A percentile compares a stretch with the other conserved stretches of the same genome.
Conservation (phyloP, 2,797 vertebrate genomes). For the Buphagus erythrorhynchus region DNA sequence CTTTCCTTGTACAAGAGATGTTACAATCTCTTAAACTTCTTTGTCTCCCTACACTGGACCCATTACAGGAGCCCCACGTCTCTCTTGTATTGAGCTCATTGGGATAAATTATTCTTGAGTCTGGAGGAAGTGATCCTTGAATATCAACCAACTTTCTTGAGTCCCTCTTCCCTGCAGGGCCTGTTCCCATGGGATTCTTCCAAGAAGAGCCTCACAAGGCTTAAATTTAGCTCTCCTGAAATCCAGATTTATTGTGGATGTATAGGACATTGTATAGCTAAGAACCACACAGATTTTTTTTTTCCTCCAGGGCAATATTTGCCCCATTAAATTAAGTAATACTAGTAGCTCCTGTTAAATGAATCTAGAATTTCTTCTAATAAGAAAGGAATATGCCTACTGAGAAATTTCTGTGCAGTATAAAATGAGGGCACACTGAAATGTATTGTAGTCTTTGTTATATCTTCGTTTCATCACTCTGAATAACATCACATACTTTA, state of each 20-base stretch:
- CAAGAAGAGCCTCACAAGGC: background rate
- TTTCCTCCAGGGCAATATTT: background rate
- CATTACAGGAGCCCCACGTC: background rate
- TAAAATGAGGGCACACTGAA: background rate
- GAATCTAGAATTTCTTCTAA: background rate
- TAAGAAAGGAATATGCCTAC: background rate
- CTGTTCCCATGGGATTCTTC: background rate
- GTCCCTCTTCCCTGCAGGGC: background rate
- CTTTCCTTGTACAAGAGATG: accelerated
- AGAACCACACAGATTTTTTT: background rate
- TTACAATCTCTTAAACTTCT: accelerated
- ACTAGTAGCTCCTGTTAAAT: background rate
- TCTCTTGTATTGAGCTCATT: background rate
- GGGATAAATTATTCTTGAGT: background rate
- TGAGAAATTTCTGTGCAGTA: background rate
- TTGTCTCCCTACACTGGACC: too few relatives aligned
- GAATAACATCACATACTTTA: background rate
- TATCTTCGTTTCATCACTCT: background rate
- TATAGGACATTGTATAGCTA: background rate
- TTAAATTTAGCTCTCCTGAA: background rate
- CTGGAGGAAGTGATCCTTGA: background rate
- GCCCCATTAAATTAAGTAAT: background rate
- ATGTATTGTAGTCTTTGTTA: background rate
- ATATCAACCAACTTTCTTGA: background rate
- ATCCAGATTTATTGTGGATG: background rate